Evolutionary conservation across 2,797 vertebrate genomes (phyloP).

Genomic region (Eurystomus glaucurus): DNA sequence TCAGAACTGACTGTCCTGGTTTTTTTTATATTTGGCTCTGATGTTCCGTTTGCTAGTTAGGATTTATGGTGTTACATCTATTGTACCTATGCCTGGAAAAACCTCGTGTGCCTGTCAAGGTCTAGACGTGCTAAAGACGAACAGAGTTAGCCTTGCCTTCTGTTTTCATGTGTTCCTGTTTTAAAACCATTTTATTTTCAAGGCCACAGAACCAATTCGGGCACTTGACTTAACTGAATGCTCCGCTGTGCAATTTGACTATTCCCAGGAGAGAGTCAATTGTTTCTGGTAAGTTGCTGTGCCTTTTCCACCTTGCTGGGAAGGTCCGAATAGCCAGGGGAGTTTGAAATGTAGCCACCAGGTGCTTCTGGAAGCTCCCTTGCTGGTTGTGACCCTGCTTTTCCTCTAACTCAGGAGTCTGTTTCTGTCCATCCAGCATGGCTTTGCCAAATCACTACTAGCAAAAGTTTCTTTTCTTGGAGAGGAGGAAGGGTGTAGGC

Average conservation of each 20-base stretch:
- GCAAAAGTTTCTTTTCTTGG: background rate
- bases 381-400: background rate
- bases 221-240: slow-evolving; percentile 92
- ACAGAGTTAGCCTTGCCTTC: background rate
- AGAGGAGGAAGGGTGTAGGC: background rate
- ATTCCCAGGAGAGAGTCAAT: slow-evolving; percentile 95
- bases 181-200: slow-evolving; percentile 49
- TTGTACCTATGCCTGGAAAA: background rate
- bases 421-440: background rate
- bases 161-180: background rate
- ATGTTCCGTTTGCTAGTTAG: background rate
- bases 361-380: background rate
- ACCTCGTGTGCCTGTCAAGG: background rate
- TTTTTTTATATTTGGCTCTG: background rate
- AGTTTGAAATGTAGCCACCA: background rate
- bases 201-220: slow-evolving; percentile 93
- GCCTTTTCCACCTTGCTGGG: background rate
- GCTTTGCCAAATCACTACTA: background rate
- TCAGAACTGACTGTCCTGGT: background rate
- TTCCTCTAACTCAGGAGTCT: background rate
- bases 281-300: slow-evolving; percentile 93
- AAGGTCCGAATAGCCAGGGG: background rate
- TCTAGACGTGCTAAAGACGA: background rate
- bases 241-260: slow-evolving; percentile 97
- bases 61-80: background rate